Base-by-base conservation (phyloP, 2,113 vertebrate species). In the Nettapus auritus region DNA sequence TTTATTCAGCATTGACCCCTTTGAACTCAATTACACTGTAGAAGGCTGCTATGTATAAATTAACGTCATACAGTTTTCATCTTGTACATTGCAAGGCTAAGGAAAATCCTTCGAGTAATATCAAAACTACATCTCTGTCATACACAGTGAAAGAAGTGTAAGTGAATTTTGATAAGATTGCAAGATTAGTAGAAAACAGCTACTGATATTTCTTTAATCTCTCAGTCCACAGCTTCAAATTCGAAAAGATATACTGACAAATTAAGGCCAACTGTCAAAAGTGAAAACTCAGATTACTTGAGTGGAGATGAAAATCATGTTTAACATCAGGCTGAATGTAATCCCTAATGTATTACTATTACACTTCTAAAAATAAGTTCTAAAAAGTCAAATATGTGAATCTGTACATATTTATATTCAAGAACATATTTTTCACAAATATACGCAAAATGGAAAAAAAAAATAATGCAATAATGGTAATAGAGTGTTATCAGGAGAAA, bases 191-290 rank as follows among this genome's bases (percentile, higher is more conserved):
- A 78, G 66, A 62, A 91, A 95, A 76, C 21, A 86, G 33, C 29
- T 88, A 84, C 48, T 86, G 48, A 78, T 52, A 12, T 81, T 63
- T 81, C 71, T 83, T 88, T 92, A 83, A 92, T 94, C 42, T 92
- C 17, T 84, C 21, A 84, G 9, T 69, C 90, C 48, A 95, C 66
- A 82, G 60, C 34, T 81, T 84, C 38, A 82, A 74, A 85, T 82
- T 87, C 40, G 62, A 62, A 73, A 4, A 69, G 56, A 71, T 44
- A 73, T n/a, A 64, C 4, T 56, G 31, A 26, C 34, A 92, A 95
- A 96, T 38, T 84, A 53, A 89, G 81, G 69, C 57, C 89, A 87
- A 67, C 77, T 82, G 57, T 88, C 78, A 70, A 69, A 94, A 87
- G 81, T 57, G 38, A 85, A 76, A 95, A 62, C 53, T 93, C 36